A percentile compares a stretch with the other conserved stretches of the same genome.
These are phyloP conservation scores for Neodontobutis hainanensis DNA, from an alignment of 2,113 vertebrate genomes.

Conservation along the genomic window DNA sequence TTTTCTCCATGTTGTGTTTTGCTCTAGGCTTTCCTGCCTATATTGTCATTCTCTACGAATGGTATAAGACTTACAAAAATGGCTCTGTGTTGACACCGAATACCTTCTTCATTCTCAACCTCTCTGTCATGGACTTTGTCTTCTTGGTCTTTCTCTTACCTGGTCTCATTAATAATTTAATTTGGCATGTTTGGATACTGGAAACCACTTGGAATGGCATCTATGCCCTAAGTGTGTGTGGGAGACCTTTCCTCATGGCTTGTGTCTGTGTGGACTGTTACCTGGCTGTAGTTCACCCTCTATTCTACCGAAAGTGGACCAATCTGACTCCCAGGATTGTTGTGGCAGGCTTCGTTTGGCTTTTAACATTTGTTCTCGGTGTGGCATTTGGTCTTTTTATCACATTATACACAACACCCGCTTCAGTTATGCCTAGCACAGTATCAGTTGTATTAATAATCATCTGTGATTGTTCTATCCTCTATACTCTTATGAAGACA, in stretches of 20 bases:
- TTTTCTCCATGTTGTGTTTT: not conserved
- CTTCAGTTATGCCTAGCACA: not conserved
- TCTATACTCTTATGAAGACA: slow-evolving; percentile 40
- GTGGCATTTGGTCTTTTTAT: not conserved
- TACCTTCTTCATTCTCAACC: slow-evolving; percentile 49
- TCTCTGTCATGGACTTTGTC: slow-evolving; percentile 53
- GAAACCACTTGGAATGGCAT: accelerated
- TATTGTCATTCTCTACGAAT: slow-evolving; percentile 46
- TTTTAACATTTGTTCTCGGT: not conserved
- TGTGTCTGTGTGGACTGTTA: slow-evolving; percentile 69
- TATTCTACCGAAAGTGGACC: slow-evolving; percentile 55
- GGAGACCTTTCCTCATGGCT: slow-evolving; percentile 62
- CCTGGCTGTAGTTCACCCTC: slow-evolving; percentile 69
- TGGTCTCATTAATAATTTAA: slow-evolving; percentile 7
- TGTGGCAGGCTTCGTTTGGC: slow-evolving; percentile 41
- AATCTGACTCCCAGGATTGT: slow-evolving; percentile 45
- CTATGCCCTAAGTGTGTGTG: slow-evolving; percentile 36
- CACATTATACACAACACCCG: accelerated
- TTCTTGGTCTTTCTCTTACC: slow-evolving; percentile 39
- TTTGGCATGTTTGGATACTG: accelerated
- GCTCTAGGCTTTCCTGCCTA: slow-evolving; percentile 45
- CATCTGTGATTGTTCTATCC: slow-evolving; percentile 53
- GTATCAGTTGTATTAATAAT: slow-evolving; percentile 23
- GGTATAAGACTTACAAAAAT: slow-evolving; percentile 36
- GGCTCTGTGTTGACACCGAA: slow-evolving; percentile 33